Evolutionary conservation across 2,113 vertebrate genomes (phyloP).

Genomic region (Microcebus tavaratra): DNA sequence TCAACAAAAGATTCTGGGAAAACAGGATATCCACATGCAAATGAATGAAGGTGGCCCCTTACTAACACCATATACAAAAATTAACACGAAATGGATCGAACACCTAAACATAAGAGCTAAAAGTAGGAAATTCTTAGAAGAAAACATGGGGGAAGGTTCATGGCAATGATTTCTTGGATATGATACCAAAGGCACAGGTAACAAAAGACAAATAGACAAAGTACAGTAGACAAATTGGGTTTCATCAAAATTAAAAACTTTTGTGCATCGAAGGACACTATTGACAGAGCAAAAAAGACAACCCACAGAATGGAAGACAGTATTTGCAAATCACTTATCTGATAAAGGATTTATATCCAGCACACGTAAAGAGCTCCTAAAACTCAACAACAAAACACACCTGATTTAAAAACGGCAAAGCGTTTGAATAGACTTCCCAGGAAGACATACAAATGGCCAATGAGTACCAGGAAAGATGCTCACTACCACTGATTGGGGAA

Average conservation of each 20-base stretch:
- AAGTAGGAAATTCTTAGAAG: not conserved
- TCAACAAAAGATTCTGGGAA: not conserved
- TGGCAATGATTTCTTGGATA: not conserved
- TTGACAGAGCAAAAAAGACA: not conserved
- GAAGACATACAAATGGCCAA: not conserved
- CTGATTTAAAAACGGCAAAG: not conserved
- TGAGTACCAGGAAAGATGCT: not conserved
- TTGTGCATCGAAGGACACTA: not conserved
- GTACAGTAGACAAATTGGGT: not conserved
- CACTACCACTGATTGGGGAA: not conserved
- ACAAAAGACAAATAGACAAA: not conserved
- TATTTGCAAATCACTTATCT: not conserved
- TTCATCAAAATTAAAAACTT: not conserved
- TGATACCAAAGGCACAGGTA: not conserved
- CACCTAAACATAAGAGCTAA: not conserved
- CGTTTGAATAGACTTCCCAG: not conserved
- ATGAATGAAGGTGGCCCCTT: not conserved
- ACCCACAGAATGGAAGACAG: not conserved
- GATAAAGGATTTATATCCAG: not conserved
- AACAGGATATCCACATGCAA: no score
- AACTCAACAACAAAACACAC: not conserved
- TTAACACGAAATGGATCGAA: not conserved
- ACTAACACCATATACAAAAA: not conserved
- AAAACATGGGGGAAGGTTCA: not conserved
- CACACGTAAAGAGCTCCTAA: not conserved